phyloP scores from a whole-genome alignment of 2,113 vertebrate species.

The Rhea pennata region DNA sequence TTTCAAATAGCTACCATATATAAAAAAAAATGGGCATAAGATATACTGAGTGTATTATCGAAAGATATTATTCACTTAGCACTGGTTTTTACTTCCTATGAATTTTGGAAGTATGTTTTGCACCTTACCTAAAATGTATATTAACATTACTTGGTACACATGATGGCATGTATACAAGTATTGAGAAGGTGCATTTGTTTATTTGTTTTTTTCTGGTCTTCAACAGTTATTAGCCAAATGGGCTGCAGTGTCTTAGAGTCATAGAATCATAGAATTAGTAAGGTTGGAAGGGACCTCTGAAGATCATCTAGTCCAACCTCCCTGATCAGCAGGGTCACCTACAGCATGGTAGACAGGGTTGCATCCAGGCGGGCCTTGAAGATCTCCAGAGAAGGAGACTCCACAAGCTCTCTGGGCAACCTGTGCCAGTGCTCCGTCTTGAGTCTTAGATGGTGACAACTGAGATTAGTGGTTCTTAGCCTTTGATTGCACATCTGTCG shows the following conservation, averaged over 20 bases:
- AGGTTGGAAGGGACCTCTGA: no score
- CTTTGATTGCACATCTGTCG: background rate
- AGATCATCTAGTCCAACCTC: no score
- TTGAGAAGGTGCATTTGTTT: background rate
- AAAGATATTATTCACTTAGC: background rate
- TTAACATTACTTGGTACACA: background rate
- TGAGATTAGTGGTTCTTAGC: background rate
- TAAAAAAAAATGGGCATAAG: background rate
- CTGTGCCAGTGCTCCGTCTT: no score
- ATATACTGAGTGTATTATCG: background rate
- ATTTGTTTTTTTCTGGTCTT: background rate
- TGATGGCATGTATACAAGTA: background rate
- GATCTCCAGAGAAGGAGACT: no score
- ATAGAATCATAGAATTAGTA: no score
- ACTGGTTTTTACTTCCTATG: background rate
- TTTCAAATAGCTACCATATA: background rate
- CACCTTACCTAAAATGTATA: rapidly evolving
- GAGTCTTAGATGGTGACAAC: background rate
- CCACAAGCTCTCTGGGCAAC: no score
- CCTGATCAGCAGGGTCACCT: no score
- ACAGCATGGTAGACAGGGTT: no score
- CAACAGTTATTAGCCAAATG: background rate
- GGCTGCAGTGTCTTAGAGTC: background rate
- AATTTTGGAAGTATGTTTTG: background rate
- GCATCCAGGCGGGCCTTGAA: no score